These are phyloP conservation scores for Tethya wilhelma DNA, from an alignment of 37 sponge, comb jelly and placozoan species.

Conservation along the genomic window DNA sequence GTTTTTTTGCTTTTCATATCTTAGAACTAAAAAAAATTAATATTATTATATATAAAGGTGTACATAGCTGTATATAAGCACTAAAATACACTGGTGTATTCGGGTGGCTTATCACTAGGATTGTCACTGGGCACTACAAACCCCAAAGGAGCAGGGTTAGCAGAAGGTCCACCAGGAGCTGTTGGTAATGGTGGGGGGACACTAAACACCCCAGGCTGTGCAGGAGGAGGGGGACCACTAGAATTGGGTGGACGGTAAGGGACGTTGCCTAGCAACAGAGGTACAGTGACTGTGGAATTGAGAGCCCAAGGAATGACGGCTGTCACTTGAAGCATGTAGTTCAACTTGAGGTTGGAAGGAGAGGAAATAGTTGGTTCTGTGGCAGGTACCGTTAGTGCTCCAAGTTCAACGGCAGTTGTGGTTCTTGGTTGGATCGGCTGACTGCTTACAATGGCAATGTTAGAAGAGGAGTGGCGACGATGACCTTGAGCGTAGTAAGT, in stretches of 20 bases:
- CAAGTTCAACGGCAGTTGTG: conserved; percentile 7
- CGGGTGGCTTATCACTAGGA: too few relatives aligned
- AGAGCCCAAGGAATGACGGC: conserved; percentile 34
- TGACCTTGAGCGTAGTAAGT: conserved; percentile 48
- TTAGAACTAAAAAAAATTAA: too few relatives aligned
- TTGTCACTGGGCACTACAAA: too few relatives aligned
- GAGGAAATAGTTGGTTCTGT: conserved; percentile 13
- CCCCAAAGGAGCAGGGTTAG: background rate
- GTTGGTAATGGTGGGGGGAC: background rate
- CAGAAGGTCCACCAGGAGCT: background rate
- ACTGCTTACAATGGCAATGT: background rate
- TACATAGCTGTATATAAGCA: too few relatives aligned
- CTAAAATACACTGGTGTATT: too few relatives aligned
- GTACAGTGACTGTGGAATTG: conserved; percentile 26
- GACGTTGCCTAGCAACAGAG: conserved; percentile 50
- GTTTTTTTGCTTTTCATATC: background rate
- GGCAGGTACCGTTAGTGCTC: conserved; percentile 19
- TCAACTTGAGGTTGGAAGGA: conserved; percentile 32
- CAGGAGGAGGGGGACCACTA: too few relatives aligned
- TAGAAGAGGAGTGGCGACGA: background rate
- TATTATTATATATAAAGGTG: too few relatives aligned
- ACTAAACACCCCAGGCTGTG: too few relatives aligned
- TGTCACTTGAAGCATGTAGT: conserved; percentile 23
- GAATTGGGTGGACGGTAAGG: too few relatives aligned
- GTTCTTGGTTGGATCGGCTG: background rate